Evolutionary conservation across 2,113 vertebrate species (phyloP), one percentile per base, ranked within the genome.

Genomic region (Vulpes vulpes): DNA sequence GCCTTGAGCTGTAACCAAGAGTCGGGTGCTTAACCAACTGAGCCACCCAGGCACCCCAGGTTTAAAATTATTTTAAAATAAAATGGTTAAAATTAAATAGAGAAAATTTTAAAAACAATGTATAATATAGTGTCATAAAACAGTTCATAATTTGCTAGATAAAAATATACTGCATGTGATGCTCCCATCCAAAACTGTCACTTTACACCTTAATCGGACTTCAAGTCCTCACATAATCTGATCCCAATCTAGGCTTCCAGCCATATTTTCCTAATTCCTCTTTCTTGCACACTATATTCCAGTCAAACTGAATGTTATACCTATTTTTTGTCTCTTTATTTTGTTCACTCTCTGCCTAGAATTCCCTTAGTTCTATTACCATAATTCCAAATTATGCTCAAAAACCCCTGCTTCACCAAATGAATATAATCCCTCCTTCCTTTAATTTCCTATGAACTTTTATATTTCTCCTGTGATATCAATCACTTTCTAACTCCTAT

Each of bases 41-140:
- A 35, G 32, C 20, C 32, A 35, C 32, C 8, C 67, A 69, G 32
- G 67, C 32, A n/a, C 17, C 32, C 9, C 35, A 83, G 30, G 8
- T 62, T 43, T 55, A 14, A 84, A 90, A 84, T 49, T 62, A 62
- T 67, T 95, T 92, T 38, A 83, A 92, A 76, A 27, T 59, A 67
- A 83, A 94, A 83, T 74, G 3, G 62, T 59, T 84, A 88, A 89
- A 89, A 78, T 90, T 65, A 82, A 69, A n/a, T 79, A 80, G 17
- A 71, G 51, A 17, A 67, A 90, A 57, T 59, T 43, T 43, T 7
- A 60, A 80, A 67, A 92, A 51, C 30, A 73, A 59, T 60, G 64
- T 73, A 79, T 57, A 38, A 82, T 12, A 14, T 10, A 69, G 43
- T 19, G 12, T 92, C 73, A 12, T 84, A 74, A 83, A 80, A 92